phyloP scores from a whole-genome alignment of 2,888 invertebrate genomes.

The Amorpha juglandis region DNA sequence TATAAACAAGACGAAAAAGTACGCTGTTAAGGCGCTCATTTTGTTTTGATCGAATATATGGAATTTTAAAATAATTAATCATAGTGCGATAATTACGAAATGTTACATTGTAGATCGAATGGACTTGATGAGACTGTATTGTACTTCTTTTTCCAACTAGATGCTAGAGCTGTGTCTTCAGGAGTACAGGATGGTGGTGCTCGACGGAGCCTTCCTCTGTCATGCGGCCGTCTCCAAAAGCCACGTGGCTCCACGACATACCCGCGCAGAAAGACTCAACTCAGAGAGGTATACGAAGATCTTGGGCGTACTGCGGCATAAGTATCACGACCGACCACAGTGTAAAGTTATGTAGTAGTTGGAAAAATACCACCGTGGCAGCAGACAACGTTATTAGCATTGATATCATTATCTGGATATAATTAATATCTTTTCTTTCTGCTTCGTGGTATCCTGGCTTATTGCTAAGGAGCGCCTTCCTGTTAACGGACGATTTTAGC shows the following conservation, averaged over 20 bases:
- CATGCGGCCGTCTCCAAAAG: conserved; percentile 82
- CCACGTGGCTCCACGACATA: conserved; percentile 45
- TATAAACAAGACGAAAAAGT: no score
- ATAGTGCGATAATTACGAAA: no score
- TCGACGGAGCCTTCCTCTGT: conserved; percentile 90
- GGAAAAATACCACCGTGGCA: neutral
- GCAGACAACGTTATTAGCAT: no score
- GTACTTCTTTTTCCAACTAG: conserved; percentile 62
- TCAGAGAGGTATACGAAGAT: conserved; percentile 77
- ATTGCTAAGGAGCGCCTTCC: no score
- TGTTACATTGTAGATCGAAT: no score
- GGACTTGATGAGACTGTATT: neutral
- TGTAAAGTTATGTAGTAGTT: conserved; percentile 62
- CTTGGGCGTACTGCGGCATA: conserved; percentile 69
- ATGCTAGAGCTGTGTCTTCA: conserved; percentile 91
- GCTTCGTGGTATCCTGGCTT: no score
- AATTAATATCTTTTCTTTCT: no score
- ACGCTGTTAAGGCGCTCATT: no score
- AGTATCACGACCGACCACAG: conserved; percentile 74
- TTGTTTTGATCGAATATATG: no score
- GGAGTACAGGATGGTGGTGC: conserved; percentile 88
- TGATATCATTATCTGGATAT: no score
- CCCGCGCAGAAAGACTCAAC: conserved; percentile 66
- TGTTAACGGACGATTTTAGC: no score
- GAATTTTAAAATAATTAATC: no score